A percentile compares a stretch with the other conserved stretches of the same genome.
Conservation (phyloP, 2,113 vertebrate genomes). For the Hyaena hyaena region DNA sequence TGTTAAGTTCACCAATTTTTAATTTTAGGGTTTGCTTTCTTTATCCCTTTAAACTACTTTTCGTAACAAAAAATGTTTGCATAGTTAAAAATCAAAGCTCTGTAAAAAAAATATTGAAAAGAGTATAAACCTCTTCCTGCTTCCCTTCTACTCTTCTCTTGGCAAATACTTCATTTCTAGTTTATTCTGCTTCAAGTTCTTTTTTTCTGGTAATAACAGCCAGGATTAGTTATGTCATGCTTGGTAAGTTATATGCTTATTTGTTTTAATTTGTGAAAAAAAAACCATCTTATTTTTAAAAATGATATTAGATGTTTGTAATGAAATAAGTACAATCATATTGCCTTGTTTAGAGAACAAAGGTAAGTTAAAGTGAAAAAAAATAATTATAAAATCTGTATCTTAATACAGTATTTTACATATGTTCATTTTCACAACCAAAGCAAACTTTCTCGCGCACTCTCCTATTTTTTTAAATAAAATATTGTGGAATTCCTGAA, state of each 20-base stretch:
- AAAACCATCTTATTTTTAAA: not conserved
- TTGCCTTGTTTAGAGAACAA: not conserved
- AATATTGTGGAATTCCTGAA: not conserved
- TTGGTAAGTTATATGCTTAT: not conserved
- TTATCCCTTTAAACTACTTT: not conserved
- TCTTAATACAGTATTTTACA: not conserved
- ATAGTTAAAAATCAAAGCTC: conserved; percentile 7
- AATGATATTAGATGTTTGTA: not conserved
- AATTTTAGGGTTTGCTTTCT: not conserved
- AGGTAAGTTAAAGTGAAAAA: not conserved
- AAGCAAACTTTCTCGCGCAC: not conserved
- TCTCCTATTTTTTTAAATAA: not conserved
- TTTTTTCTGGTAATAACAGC: not conserved
- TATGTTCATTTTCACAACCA: not conserved
- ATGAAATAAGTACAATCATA: not conserved
- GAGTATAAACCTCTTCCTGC: not conserved
- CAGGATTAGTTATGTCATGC: not conserved
- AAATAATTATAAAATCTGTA: not conserved
- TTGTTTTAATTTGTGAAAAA: not conserved
- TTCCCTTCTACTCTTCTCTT: not conserved
- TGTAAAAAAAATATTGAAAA: not conserved
- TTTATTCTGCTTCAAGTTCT: not conserved
- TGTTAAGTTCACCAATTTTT: not conserved
- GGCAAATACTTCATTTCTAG: not conserved
- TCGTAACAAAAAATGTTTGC: not conserved